Conservation (phyloP, 2,888 invertebrate species). For the Eugnorisma glareosa region DNA sequence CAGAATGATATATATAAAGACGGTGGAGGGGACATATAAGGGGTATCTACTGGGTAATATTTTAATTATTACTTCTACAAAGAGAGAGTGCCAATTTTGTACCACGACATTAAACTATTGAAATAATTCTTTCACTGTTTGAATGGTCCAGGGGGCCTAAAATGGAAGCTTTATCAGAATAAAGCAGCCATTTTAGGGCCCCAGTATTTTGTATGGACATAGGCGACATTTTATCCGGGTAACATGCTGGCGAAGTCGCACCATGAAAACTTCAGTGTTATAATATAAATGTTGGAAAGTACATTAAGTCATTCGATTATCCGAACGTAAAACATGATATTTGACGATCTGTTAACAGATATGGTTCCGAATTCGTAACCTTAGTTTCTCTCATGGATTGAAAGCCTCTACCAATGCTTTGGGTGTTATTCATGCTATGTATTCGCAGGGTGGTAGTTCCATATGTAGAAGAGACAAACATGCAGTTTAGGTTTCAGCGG, state of each 20-base stretch:
- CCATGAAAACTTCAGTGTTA: neutral
- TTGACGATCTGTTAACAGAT: neutral
- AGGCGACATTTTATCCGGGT: neutral
- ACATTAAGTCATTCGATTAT: neutral
- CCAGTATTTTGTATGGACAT: neutral
- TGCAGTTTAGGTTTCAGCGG: neutral
- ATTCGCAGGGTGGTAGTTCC: neutral
- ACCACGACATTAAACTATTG: neutral
- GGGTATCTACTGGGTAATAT: neutral
- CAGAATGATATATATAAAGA: no score
- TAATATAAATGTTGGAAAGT: neutral
- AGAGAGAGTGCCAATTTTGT: neutral
- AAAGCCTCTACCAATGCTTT: neutral
- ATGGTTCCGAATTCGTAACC: neutral
- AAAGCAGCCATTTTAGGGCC: no score
- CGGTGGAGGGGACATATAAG: no score
- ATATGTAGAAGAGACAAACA: neutral
- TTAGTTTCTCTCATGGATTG: neutral
- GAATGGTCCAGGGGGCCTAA: no score
- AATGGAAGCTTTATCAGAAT: no score
- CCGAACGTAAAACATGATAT: neutral
- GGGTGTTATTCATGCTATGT: neutral
- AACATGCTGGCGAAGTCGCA: neutral
- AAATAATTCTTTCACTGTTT: neutral
- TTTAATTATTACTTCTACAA: neutral